phyloP scores from a whole-genome alignment of 2,888 invertebrate genomes.

The Tortricodes alternella region DNA sequence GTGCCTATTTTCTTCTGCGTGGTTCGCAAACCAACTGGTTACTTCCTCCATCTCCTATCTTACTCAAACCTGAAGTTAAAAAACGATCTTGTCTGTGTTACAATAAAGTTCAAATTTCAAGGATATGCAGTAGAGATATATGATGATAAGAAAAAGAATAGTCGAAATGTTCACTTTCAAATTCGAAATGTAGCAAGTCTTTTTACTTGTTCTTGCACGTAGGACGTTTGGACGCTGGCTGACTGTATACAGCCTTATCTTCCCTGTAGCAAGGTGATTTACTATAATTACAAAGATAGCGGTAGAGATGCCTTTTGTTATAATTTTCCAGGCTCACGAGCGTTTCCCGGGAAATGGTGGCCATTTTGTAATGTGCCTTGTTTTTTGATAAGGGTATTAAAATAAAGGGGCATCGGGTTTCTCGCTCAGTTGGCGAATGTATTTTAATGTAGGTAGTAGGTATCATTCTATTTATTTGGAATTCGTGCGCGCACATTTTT shows the following conservation, averaged over 20 bases:
- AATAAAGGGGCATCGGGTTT: conserved; percentile 75
- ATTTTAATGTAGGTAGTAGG: conserved; percentile 52
- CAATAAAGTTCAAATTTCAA: too few species aligned
- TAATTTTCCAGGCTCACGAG: conserved; percentile 80
- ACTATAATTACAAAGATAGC: conserved; percentile 84
- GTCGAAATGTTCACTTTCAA: conserved; percentile 51
- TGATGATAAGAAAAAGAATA: too few species aligned
- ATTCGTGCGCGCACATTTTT: conserved; percentile 75
- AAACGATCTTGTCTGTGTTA: too few species aligned
- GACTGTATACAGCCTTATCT: conserved; percentile 61
- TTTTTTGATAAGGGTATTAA: conserved; percentile 83
- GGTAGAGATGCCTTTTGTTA: conserved; percentile 82
- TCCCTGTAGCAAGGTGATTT: conserved; percentile 81
- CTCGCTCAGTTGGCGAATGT: conserved; percentile 52
- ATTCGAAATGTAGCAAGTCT: conserved; percentile 62
- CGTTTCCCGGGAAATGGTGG: conserved; percentile 78
- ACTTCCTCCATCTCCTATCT: too few species aligned
- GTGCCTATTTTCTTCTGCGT: conserved; percentile 46
- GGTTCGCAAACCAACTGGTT: conserved; percentile 23
- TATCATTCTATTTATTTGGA: conserved; percentile 62
- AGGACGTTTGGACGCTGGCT: neutral
- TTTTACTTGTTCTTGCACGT: conserved; percentile 8
- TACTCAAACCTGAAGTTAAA: too few species aligned
- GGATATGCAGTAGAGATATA: too few species aligned
- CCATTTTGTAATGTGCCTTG: conserved; percentile 82